A percentile compares a stretch with the other conserved stretches of the same genome.
phyloP scores from a whole-genome alignment of 2,113 vertebrate genomes.

The Psilopsiagon aymara region DNA sequence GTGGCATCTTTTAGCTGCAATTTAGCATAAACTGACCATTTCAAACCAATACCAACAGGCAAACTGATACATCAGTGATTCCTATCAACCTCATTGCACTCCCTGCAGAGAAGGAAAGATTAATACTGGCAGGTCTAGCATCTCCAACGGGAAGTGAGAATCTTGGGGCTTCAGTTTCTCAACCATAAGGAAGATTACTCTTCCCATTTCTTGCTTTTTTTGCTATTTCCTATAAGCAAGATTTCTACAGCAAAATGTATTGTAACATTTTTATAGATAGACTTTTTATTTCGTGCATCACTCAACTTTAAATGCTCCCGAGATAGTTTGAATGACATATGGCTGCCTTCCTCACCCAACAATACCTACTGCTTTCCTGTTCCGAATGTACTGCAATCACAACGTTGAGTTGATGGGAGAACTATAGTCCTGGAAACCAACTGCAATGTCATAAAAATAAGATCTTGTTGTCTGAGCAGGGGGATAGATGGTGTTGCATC shows the following conservation, averaged over 20 bases:
- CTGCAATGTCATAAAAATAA: neutral
- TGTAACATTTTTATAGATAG: neutral
- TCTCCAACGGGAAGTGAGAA: neutral
- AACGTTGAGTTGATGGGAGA: neutral
- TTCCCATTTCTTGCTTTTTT: neutral
- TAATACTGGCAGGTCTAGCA: neutral
- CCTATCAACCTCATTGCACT: neutral
- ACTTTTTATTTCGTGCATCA: neutral
- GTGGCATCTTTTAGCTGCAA: neutral
- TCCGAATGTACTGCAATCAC: neutral
- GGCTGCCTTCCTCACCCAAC: neutral
- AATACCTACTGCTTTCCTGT: neutral
- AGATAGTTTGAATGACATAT: neutral
- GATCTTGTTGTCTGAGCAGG: neutral
- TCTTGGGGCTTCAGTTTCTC: neutral
- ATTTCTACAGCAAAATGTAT: neutral
- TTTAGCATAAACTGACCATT: neutral
- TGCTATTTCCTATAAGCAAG: neutral
- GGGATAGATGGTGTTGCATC: neutral
- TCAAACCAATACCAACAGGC: neutral
- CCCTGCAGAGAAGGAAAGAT: neutral
- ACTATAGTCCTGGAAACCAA: neutral
- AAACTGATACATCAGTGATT: neutral
- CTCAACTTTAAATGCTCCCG: neutral
- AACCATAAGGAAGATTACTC: neutral